Percentiles rank a stretch among this genome's conserved stretches.
Conservation (phyloP, 2,888 invertebrate genomes). For the Latrodectus elegans region DNA sequence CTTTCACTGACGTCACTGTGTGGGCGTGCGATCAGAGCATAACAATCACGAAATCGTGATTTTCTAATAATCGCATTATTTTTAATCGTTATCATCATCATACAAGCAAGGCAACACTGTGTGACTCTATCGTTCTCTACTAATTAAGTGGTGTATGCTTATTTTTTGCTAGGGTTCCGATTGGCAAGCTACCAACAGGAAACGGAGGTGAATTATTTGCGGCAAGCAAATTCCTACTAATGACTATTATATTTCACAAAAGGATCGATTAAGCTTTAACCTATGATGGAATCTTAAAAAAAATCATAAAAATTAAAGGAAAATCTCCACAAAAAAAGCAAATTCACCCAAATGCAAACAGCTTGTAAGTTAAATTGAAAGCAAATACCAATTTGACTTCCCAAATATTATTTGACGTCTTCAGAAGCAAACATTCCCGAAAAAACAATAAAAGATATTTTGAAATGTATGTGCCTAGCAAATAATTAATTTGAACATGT, state of each 20-base stretch:
- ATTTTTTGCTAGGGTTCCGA: slow-evolving; percentile 6
- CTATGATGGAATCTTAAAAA: not conserved
- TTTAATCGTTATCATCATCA: slow-evolving; percentile 62
- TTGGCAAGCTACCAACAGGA: slow-evolving; percentile 62
- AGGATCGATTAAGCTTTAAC: not conserved
- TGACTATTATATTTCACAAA: not conserved
- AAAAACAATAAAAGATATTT: too few species aligned
- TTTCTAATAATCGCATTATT: slow-evolving; percentile 58
- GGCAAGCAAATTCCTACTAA: not conserved
- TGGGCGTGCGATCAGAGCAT: slow-evolving; percentile 52
- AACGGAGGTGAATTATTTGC: not conserved
- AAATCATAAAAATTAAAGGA: too few species aligned
- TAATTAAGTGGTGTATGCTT: slow-evolving; percentile 52
- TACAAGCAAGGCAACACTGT: slow-evolving; percentile 26
- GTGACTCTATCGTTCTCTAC: slow-evolving; percentile 39
- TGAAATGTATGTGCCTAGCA: too few species aligned
- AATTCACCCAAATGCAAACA: too few species aligned
- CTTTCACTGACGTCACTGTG: slow-evolving; percentile 56
- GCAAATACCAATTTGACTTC: too few species aligned
- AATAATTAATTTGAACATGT: too few species aligned
- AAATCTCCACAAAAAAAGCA: too few species aligned
- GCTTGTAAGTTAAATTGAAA: too few species aligned
- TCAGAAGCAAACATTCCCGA: too few species aligned
- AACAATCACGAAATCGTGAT: slow-evolving; percentile 60
- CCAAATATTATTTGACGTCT: too few species aligned